These are phyloP conservation scores for Pissodes strobi DNA, from an alignment of 1,140 invertebrate species.

Conservation along the genomic window DNA sequence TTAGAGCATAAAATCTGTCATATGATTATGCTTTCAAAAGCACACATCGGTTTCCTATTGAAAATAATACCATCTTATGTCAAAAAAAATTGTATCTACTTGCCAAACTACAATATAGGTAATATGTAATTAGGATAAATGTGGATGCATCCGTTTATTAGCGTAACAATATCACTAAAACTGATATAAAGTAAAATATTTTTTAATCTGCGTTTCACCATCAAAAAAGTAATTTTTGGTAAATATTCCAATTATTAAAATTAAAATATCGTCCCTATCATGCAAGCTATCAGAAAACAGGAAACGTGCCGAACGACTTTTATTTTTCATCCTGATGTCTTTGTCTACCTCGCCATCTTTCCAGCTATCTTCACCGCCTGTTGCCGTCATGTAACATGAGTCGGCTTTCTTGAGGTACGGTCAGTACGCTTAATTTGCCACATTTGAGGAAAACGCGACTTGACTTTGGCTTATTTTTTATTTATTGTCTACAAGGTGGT, in stretches of 20 bases:
- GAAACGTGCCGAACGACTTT: neutral
- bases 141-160: no score
- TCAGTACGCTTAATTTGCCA: slow-evolving; percentile 14
- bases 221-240: no score
- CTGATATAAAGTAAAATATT: no score
- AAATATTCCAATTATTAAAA: neutral
- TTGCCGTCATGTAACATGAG: slow-evolving; percentile 8
- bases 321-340: neutral
- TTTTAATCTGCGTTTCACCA: no score
- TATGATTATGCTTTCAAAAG: no score
- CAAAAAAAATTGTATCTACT: no score
- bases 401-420: slow-evolving; percentile 9
- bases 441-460: slow-evolving; percentile 4
- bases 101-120: no score
- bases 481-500: slow-evolving; percentile 9
- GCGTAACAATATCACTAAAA: no score
- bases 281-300: neutral
- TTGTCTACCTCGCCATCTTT: slow-evolving; percentile 11
- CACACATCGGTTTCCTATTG: no score
- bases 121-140: no score
- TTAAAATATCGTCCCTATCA: neutral
- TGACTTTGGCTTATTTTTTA: slow-evolving; percentile 7
- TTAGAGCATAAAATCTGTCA: no score
- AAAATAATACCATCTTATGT: no score
- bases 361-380: slow-evolving; percentile 8